Evolutionary conservation across 2,888 invertebrate species (phyloP), one percentile per base, ranked within the genome.

Genomic region (Drosophila nr. perissopoda): DNA sequence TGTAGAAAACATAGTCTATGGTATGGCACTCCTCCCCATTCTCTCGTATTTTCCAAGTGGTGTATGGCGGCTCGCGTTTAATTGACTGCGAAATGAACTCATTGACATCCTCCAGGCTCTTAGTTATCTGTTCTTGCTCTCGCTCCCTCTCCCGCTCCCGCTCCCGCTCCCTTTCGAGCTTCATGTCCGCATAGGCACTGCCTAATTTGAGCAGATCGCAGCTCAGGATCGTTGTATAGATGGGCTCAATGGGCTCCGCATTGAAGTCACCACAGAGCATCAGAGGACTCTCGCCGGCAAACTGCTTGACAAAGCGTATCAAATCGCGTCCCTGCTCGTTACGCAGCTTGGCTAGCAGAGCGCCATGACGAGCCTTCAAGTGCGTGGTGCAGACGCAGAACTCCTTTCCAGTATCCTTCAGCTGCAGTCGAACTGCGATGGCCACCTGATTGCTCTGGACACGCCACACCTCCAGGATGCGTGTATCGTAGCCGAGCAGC

Each of bases 241-340:
- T 94, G 1, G 96, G 95, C 91, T 97, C 96, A 6, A 92, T 93
- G 1, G 96, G 96, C 89, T 96, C 96, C 0, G 96, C 96, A 91
- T 97, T 97, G 89, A 97, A 96, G 91, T 97, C 96, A 0, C 96
- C 97, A 84, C 95, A 95, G 4, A 96, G 81, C 51, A 97, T 92
- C 5, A 96, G 91, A 0, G 96, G 96, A 64, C 94, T 93, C 3
- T 93, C 92, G 0, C 91, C 92, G 36, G 94, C 93, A 62, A 94
- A 93, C 38, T 93, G 90, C 11, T 93, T 91, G 2, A 95, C 92
- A 83, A 95, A 95, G 21, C 94, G 93, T 57, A 96, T 90, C 51
- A 96, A 92, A 91, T 96, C 96, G 77, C 95, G 95, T 38, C 96
- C 96, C 92, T 96, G 96, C 90, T 96, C 96, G 86, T 96, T 95